Percentiles rank a stretch among this genome's conserved stretches.
phyloP scores from a whole-genome alignment of 37 sponge, comb jelly and placozoan genomes.

The Diacarnus erythraeanus region DNA sequence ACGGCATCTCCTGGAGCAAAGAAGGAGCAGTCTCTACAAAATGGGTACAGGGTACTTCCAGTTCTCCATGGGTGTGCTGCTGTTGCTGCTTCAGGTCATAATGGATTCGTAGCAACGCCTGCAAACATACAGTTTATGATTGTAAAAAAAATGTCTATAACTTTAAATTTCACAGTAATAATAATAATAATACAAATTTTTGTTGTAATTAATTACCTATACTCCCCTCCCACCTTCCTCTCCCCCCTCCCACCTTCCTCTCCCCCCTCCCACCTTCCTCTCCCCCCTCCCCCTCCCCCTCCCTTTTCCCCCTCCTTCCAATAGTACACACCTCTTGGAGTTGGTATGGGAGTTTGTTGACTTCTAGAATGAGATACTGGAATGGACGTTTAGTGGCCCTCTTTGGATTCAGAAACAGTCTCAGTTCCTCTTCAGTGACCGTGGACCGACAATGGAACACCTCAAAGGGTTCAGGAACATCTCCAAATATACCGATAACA shows the following conservation, averaged over 20 bases:
- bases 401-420: constrained; percentile 52
- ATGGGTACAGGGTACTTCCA: constrained; percentile 44
- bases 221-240: no score
- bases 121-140: neutral
- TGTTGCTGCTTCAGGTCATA: constrained; percentile 48
- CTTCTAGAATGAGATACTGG: constrained; percentile 49
- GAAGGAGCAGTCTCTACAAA: constrained; percentile 76
- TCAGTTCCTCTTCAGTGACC: constrained; percentile 62
- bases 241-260: no score
- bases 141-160: neutral
- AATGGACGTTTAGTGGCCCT: constrained; percentile 35
- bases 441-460: constrained; percentile 53
- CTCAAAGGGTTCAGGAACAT: constrained; percentile 67
- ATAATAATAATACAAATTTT: no score
- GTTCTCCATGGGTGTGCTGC: neutral
- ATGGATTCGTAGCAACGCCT: constrained; percentile 61
- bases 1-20: constrained; percentile 80
- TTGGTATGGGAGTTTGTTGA: constrained; percentile 51
- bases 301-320: neutral
- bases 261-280: no score
- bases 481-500: constrained; percentile 55
- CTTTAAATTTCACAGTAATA: neutral
- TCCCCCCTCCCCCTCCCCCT: no score
- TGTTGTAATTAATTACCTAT: neutral
- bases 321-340: constrained; percentile 59